phyloP scores from a whole-genome alignment of 2,888 invertebrate species.

The Lasioglossum leucozonium region DNA sequence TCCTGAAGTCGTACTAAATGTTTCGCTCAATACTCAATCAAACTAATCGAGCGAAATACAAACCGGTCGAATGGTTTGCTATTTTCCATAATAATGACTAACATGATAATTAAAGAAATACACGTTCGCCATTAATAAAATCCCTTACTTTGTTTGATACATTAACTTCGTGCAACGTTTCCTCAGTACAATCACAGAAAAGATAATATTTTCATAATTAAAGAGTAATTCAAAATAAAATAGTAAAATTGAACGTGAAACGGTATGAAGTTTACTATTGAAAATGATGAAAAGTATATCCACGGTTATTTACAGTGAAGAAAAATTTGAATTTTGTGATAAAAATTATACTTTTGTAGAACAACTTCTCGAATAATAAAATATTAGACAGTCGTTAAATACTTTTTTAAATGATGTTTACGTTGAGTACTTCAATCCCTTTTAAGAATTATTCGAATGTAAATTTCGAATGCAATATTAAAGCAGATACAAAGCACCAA shows the following conservation, averaged over 20 bases:
- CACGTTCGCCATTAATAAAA: too few species aligned
- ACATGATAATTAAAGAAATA: not conserved
- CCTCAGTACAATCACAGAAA: too few species aligned
- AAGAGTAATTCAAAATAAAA: too few species aligned
- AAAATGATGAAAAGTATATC: not conserved
- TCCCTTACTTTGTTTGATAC: not conserved
- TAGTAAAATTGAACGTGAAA: too few species aligned
- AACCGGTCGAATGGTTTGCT: not conserved
- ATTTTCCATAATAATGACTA: not conserved
- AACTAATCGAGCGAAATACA: conserved; percentile 1
- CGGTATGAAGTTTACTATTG: not conserved
- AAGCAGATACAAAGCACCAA: not conserved
- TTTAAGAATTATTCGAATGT: not conserved
- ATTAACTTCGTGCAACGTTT: not conserved
- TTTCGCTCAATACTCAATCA: not conserved
- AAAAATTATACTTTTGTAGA: too few species aligned
- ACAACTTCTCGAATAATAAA: not conserved
- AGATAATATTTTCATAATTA: too few species aligned
- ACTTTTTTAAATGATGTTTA: not conserved
- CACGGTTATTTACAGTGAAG: too few species aligned
- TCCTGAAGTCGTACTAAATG: not conserved
- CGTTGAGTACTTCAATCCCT: not conserved
- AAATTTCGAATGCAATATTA: not conserved
- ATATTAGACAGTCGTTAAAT: not conserved
- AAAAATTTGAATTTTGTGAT: not conserved